Evolutionary conservation across 1,140 invertebrate genomes (phyloP), one percentile per base, ranked within the genome.

Genomic region (Aphelinus certus): DNA sequence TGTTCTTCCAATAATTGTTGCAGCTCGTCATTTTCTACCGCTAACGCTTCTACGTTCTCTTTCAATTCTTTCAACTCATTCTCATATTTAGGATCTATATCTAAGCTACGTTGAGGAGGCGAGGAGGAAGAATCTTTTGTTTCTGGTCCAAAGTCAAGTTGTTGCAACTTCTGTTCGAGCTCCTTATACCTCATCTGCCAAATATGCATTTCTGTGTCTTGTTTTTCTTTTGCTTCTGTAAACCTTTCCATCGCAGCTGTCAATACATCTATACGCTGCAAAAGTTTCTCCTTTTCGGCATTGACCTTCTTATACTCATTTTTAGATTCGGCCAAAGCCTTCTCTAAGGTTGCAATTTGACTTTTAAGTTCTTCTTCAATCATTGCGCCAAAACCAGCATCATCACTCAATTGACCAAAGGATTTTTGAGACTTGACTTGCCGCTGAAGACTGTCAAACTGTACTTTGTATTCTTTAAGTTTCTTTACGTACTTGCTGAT

Each of bases 141-240:
- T 2, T 68, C 67, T 0, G 53, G 7, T 0, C 7, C 57, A 6
- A 47, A 49, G n/a, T 63, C 69, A n/a, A 47, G 6, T 7, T 56
- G 56, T 82, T 75, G 90, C 87, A 9, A 93, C 78, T 85, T 93
- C 92, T 47, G 90, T 87, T 75, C 86, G 87, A 92, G 84, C 81
- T 93, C 91, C 77, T 92, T 90, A 79, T 91, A 93, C 79, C 92
- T 91, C 47, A 90, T 90, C 81, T 93, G 91, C 83, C 92, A 92
- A 77, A 93, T 89, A 77, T 93, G 89, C 0, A 89, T 79, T 9
- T 89, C 84, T 75, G 92, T 89, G 77, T 95, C 94, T 85, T 94
- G 91, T 74, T 92, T 92, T 83, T 95, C 94, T 86, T 95, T 95
- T 84, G 93, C 91, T 81, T 95, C 93, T 2, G 92, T 83, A 78